Conservation (phyloP, 2,888 invertebrate genomes). For the Sarcophaga rosellei region DNA sequence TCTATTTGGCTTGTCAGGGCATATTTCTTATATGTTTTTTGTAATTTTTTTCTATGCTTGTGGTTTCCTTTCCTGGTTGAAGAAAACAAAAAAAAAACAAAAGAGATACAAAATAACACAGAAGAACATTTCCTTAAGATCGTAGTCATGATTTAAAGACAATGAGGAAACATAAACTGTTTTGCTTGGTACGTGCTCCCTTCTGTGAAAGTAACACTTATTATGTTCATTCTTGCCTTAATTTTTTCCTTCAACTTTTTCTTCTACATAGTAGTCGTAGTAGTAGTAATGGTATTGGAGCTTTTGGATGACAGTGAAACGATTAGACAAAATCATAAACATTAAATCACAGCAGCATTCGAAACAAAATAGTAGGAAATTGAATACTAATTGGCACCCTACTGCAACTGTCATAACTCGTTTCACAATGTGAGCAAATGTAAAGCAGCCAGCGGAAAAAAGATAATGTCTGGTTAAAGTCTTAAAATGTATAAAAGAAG, state of each 20-base stretch:
- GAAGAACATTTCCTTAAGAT: constrained; percentile 67
- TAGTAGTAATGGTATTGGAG: constrained; percentile 2
- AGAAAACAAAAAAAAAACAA: background rate
- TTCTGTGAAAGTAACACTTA: constrained; percentile 70
- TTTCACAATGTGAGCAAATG: constrained; percentile 38
- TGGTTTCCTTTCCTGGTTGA: constrained; percentile 47
- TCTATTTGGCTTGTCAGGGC: constrained; percentile 29
- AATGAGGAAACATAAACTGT: constrained; percentile 67
- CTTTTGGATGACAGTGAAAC: constrained; percentile 55
- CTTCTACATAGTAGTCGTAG: constrained; percentile 14
- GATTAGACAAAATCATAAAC: constrained; percentile 68
- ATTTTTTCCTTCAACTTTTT: constrained; percentile 14
- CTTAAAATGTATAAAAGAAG: too few species aligned
- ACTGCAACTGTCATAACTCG: constrained; percentile 75
- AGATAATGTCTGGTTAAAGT: too few species aligned
- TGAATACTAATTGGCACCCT: constrained; percentile 76
- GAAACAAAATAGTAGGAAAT: constrained; percentile 69
- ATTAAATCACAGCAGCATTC: constrained; percentile 63
- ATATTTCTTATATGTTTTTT: constrained; percentile 34
- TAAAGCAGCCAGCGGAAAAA: background rate
- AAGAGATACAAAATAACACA: constrained; percentile 4
- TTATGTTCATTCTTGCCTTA: constrained; percentile 26
- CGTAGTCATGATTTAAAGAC: constrained; percentile 64
- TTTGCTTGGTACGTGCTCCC: constrained; percentile 62
- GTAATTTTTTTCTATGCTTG: background rate